Conservation (phyloP, 2,888 invertebrate genomes). For the Caenorhabditis becei region DNA sequence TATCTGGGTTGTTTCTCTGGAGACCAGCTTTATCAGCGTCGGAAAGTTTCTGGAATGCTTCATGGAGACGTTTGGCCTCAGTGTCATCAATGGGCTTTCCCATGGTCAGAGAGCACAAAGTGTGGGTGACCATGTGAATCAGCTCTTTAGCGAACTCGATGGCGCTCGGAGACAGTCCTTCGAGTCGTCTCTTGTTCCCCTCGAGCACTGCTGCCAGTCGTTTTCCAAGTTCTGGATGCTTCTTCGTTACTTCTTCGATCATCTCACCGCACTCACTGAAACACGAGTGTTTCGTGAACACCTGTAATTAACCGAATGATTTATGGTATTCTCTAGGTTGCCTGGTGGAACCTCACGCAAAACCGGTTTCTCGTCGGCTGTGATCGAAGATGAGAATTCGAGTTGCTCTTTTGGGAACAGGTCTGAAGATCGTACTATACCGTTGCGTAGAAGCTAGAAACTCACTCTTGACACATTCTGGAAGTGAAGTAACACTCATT, state of each 20-base stretch:
- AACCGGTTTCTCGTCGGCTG: conserved; percentile 63
- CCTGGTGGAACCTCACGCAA: conserved; percentile 52
- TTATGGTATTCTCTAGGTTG: neutral
- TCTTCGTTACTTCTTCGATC: conserved; percentile 61
- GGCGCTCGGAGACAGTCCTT: conserved; percentile 64
- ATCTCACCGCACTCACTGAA: conserved; percentile 67
- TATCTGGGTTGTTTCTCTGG: conserved; percentile 65
- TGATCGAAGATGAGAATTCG: conserved; percentile 64
- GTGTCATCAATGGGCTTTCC: conserved; percentile 47
- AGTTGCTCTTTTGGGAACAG: conserved; percentile 69
- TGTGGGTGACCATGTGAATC: conserved; percentile 63
- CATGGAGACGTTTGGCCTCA: conserved; percentile 52
- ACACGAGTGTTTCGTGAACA: conserved; percentile 64
- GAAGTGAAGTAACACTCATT: conserved; percentile 61
- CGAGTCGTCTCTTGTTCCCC: conserved; percentile 60
- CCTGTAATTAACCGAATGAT: conserved; percentile 40
- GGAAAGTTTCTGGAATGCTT: conserved; percentile 55
- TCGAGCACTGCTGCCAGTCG: conserved; percentile 61
- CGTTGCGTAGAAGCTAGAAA: neutral
- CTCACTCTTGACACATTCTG: conserved; percentile 57
- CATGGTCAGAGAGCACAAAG: conserved; percentile 61
- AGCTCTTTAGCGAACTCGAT: conserved; percentile 63
- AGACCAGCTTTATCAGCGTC: conserved; percentile 60
- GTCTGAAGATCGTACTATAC: conserved; percentile 40
- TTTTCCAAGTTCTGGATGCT: conserved; percentile 56